A percentile compares a stretch with the other conserved stretches of the same genome.
Conservation (phyloP, 2,113 vertebrate genomes). For the Xiphorhynchus elegans region DNA sequence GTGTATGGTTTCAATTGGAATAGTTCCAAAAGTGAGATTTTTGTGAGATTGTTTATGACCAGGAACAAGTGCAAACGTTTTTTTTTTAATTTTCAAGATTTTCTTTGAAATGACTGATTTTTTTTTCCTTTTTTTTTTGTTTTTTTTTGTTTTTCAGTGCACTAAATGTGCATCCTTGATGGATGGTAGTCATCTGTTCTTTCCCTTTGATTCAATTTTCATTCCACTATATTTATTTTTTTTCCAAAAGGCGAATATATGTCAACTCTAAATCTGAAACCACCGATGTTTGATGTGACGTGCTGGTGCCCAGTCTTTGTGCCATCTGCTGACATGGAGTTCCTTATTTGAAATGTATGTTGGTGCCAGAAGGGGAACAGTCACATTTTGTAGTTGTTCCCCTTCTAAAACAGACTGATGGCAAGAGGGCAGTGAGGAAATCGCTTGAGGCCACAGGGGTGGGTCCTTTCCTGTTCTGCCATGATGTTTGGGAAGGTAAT, state of each 20-base stretch:
- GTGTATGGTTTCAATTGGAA: constrained; percentile 82
- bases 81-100: constrained; percentile 65
- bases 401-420: constrained; percentile 28
- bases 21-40: constrained; percentile 79
- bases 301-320: constrained; percentile 54
- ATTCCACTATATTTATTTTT: constrained; percentile 86
- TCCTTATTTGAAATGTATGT: not conserved
- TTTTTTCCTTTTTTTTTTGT: not conserved
- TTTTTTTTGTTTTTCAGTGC: constrained; percentile 46
- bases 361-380: constrained; percentile 51
- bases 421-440: not conserved
- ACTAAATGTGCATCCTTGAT: constrained; percentile 64
- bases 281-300: constrained; percentile 47
- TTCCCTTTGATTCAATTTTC: constrained; percentile 72
- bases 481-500: not conserved
- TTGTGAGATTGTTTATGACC: constrained; percentile 77
- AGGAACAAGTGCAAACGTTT: constrained; percentile 78
- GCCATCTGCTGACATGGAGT: constrained; percentile 52
- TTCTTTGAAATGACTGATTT: constrained; percentile 69
- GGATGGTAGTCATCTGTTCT: constrained; percentile 75
- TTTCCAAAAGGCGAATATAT: constrained; percentile 69
- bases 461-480: not conserved
- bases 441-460: not conserved
- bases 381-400: not conserved
- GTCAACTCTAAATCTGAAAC: constrained; percentile 67